A percentile compares a stretch with the other conserved stretches of the same genome.
phyloP scores from a whole-genome alignment of 2,797 vertebrate species.

The Odontamblyopus rebecca region DNA sequence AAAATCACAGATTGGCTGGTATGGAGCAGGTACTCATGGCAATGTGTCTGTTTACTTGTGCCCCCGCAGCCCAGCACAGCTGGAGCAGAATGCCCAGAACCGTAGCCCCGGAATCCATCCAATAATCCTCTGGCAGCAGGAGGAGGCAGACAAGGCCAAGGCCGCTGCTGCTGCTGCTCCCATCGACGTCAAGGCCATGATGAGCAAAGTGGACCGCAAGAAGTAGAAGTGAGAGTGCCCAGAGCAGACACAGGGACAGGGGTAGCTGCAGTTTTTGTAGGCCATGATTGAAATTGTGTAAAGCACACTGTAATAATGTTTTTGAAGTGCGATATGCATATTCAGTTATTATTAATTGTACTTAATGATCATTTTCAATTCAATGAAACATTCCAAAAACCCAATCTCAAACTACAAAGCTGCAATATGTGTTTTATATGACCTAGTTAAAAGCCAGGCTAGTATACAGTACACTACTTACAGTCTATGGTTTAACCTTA shows the following conservation, averaged over 20 bases:
- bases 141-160: conserved; percentile 85
- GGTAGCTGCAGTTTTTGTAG: background rate
- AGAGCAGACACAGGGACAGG: background rate
- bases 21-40: no score
- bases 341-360: background rate
- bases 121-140: conserved; percentile 85
- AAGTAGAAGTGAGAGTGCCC: conserved; percentile 38
- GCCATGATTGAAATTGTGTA: background rate
- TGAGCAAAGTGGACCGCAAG: conserved; percentile 94
- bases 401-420: background rate
- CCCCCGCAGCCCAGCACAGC: conserved; percentile 65
- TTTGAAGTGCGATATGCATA: background rate
- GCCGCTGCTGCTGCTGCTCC: conserved; percentile 78
- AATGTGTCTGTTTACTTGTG: background rate
- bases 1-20: no score
- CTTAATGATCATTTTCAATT: background rate
- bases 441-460: no score
- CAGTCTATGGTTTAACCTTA: no score
- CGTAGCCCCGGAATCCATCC: conserved; percentile 85
- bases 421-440: background rate
- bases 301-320: background rate
- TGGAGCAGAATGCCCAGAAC: conserved; percentile 82
- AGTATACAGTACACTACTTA: no score
- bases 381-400: background rate
- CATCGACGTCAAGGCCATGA: conserved; percentile 93